Evolutionary conservation across 2,888 invertebrate genomes (phyloP).

Genomic region (Sinotaia quadrata): DNA sequence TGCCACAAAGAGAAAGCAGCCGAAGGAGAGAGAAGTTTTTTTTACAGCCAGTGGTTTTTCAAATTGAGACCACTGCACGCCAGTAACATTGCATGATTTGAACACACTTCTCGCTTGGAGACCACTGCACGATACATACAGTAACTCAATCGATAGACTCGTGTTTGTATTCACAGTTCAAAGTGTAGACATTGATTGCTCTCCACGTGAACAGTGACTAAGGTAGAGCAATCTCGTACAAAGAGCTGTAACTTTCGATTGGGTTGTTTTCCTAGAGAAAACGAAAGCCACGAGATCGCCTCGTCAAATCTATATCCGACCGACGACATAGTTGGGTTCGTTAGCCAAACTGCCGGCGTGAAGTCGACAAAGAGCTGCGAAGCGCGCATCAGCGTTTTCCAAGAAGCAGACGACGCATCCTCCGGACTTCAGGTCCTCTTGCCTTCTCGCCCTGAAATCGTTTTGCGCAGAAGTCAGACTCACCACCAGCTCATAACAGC

Average conservation of each 20-base stretch:
- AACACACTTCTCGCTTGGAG: no score
- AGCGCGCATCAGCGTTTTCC: slow-evolving; percentile 1
- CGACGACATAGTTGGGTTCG: not conserved
- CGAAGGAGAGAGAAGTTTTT: no score
- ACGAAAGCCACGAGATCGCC: not conserved
- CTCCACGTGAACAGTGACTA: no score
- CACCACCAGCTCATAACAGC: not conserved
- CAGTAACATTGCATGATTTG: not conserved
- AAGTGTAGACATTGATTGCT: no score
- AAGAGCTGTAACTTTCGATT: no score
- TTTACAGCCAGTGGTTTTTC: not conserved
- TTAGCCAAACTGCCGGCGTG: not conserved
- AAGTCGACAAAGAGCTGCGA: slow-evolving; percentile 1
- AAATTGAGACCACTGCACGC: not conserved
- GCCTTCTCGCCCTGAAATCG: not conserved
- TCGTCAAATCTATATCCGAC: not conserved
- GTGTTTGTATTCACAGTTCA: no score
- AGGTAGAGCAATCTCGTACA: no score
- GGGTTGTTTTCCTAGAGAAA: no score
- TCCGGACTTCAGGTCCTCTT: not conserved
- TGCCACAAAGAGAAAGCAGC: no score
- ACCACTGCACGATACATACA: no score
- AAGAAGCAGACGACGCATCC: not conserved
- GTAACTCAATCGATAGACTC: no score
- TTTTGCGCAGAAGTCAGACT: slow-evolving; percentile 4